Evolutionary conservation across 1,140 invertebrate species (phyloP), one percentile per base, ranked within the genome.

Genomic region (Drosophila subpulchrella): DNA sequence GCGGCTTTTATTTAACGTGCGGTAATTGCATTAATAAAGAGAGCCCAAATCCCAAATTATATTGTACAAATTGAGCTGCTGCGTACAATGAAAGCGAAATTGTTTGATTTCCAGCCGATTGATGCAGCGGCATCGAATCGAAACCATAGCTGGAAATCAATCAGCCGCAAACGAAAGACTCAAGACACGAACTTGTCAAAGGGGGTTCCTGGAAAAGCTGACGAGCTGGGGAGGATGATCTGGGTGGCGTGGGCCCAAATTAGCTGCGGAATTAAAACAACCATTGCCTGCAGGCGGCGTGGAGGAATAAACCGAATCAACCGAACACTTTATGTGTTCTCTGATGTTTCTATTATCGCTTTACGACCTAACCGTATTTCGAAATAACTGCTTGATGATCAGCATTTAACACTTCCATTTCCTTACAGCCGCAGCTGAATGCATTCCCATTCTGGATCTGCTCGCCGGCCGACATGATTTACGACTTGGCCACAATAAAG

Each of bases 11-110:
- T 86, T 86, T 86, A 86, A 86, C 75, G 83, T 73, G 79, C 79
- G 79, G 82, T 86, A 86, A 86, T 86, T 86, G 82, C 82, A 86
- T 86, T 88, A 86, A 86, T 85, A 85, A 86, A 85, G 80, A 85
- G 79, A 82, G 78, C 80, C 85, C 77, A 85, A 88, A 88, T 86
- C 83, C 50, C 77, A 86, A 88, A 86, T 86, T 86, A 86, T 88
- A 82, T 86, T 86, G 78, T 88, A 86, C 83, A 88, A 86, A 86
- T 86, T 86, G 82, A 86, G 83, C 75, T 86, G 82, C 78, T 86
- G 82, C 78, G 82, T 86, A 88, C 83, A 86, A 88, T 82, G 82
- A 86, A 86, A 86, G 82, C 83, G 82, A 86, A 86, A 88, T 88
- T 86, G 82, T 86, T 88, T 86, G 83, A 82, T 86, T 86, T 86